Evolutionary conservation across 2,113 vertebrate species (phyloP), one percentile per base, ranked within the genome.

Genomic region (Pedetes capensis): DNA sequence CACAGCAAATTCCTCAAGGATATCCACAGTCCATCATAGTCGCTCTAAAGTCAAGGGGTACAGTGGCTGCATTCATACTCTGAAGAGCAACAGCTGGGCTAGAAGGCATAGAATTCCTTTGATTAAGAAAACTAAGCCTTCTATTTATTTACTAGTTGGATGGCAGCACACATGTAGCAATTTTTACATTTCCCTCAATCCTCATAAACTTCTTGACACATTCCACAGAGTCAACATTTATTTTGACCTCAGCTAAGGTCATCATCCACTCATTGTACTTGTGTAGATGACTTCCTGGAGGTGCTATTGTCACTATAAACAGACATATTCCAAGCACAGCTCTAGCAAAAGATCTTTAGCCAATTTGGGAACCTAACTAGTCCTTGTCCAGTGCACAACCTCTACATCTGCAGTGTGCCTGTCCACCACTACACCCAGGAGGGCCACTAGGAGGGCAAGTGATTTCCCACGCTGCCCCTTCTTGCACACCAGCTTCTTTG

Each of bases 131-230:
- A 79, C 51, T 66, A 84, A 78, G 25, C 12, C 55, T 90, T 83
- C 79, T 91, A 18, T 93, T 91, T 75, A 79, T 82, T 74, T 86
- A 51, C 63, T 39, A 61, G 57, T 20, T 66, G 53, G 37, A 84
- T 9, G 49, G 39, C 74, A 59, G 32, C 61, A 88, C 32, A 90
- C 44, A 82, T 34, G 39, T 78, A 89, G 27, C 32, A 66, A 37
- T 91, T 92, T 90, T 92, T 93, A 59, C 92, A 37, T 95, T 89
- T 66, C 51, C 53, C 86, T 92, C 71, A 55, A 59, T 76, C 59
- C 64, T n/a, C 32, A n/a, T 81, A 79, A 94, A 91, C 47, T 87
- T 95, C 78, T 80, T 44, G 29, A 59, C 69, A 80, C 79, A 83
- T 74, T 75, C 53, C 86, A 85, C 27, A 78, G 37, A 64, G 29